Percentiles rank a stretch among this genome's conserved stretches.
Evolutionary conservation across 2,888 invertebrate genomes (phyloP).

Genomic region (Nephrotoma appendiculata): DNA sequence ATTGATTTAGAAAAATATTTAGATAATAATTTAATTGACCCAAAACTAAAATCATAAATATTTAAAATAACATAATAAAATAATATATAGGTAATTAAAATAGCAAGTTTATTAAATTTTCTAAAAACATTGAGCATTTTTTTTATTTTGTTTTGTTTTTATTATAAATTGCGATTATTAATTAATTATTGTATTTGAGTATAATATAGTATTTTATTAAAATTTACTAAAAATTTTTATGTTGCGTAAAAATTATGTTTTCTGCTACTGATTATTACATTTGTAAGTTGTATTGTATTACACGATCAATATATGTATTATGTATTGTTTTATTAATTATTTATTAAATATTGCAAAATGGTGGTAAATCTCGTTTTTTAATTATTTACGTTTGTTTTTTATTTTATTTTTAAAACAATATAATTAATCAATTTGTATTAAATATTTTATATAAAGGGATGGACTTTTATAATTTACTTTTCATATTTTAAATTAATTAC

Average conservation of each 20-base stretch:
- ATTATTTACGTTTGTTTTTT: neutral
- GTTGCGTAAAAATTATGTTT: neutral
- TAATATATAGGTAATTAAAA: neutral
- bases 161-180: neutral
- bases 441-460: neutral
- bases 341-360: neutral
- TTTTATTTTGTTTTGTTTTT: neutral
- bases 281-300: neutral
- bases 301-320: neutral
- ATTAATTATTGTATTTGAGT: neutral
- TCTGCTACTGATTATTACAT: neutral
- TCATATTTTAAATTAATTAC: neutral
- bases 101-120: neutral
- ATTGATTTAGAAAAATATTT: neutral
- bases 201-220: neutral
- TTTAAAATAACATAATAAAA: neutral
- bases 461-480: neutral
- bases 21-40: neutral
- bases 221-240: neutral
- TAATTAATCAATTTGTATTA: neutral
- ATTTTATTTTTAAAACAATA: neutral
- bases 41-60: neutral
- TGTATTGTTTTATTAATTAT: neutral
- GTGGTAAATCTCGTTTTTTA: neutral
- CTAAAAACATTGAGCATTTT: neutral